These are phyloP conservation scores for Caenorhabditis briggsae DNA, from an alignment of 1,140 invertebrate species.

Conservation along the genomic window DNA sequence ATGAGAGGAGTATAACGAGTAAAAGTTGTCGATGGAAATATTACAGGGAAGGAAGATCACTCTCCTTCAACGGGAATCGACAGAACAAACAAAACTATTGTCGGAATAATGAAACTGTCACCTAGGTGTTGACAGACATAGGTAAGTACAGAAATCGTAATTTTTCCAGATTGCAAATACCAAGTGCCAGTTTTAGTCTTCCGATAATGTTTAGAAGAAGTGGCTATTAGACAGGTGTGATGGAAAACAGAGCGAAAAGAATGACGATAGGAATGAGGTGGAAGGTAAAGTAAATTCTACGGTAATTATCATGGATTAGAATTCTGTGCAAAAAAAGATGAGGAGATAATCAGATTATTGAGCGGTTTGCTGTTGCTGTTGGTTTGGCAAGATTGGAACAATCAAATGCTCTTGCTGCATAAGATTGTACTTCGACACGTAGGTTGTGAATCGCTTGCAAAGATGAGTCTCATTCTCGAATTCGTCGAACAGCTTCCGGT, in stretches of 20 bases:
- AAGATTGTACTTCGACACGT: conserved; percentile 97
- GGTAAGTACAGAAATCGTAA: too few relatives aligned
- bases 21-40: conserved; percentile 9
- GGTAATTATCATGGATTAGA: conserved; percentile 44
- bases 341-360: conserved; percentile 14
- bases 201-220: too few relatives aligned
- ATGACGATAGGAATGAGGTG: conserved; percentile 25
- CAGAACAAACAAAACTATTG: neutral
- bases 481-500: conserved; percentile 94
- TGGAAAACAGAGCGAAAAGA: neutral
- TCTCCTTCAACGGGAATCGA: neutral
- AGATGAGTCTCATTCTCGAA: conserved; percentile 84
- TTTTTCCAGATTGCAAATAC: too few relatives aligned
- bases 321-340: conserved; percentile 18
- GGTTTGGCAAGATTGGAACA: conserved; percentile 87
- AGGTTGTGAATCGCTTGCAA: conserved; percentile 88
- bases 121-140: too few relatives aligned
- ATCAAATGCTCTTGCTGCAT: conserved; percentile 99
- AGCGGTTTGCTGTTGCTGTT: neutral
- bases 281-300: neutral
- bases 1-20: conserved; percentile 35
- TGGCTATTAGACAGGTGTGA: neutral
- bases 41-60: neutral
- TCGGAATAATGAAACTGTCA: neutral
- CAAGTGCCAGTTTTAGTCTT: too few relatives aligned